Evolutionary conservation across 1,140 invertebrate species (phyloP), one percentile per base, ranked within the genome.

Genomic region (Heliothis virescens): DNA sequence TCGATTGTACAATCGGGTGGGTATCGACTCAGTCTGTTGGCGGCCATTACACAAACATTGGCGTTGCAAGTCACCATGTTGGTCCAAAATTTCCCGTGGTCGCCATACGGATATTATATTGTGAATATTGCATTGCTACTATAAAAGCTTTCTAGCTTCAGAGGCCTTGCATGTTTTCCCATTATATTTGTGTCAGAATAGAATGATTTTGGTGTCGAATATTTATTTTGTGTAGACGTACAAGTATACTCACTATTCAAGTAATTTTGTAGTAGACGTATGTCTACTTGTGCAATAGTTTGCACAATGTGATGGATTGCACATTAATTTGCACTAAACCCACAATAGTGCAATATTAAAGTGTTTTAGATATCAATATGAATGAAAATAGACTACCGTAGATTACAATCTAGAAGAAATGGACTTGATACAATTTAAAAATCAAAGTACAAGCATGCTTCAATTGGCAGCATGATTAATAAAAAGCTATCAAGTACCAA

Each of bases 101-200:
- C 76, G 83, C 80, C 63, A 63, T 85, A 80, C 74, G 67, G 53
- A 47, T 62, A 29, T 65, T 74, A 67, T 73, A 53, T 48, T 48
- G 41, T 72, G 72, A 80, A 59, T 63, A 76, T 81, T 79, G 73
- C 89, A 83, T 92, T 87, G 89, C 90, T 83, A 85, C 71, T 84
- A 83, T 65, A 85, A 86, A 87, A 87, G 89, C 87, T 91, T 91
- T 50, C 86, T 87, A 91, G 90, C 90, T 89, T 88, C 63, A 62
- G 82, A 80, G 79, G 86, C 84, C 82, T 86, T 86, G 90, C 91
- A 93, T 93, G 91, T 89, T 86, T 85, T 84, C 81, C 72, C 79
- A 79, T 84, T 87, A 81, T 89, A 81, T 87, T 83, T 88, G 85
- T 90, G 87, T 86, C 85, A 57, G 71, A 76, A 83, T 80, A 86